Percentiles rank a stretch among this genome's conserved stretches.
Evolutionary conservation across 2,797 vertebrate genomes (phyloP).

Genomic region (Characodon lateralis): DNA sequence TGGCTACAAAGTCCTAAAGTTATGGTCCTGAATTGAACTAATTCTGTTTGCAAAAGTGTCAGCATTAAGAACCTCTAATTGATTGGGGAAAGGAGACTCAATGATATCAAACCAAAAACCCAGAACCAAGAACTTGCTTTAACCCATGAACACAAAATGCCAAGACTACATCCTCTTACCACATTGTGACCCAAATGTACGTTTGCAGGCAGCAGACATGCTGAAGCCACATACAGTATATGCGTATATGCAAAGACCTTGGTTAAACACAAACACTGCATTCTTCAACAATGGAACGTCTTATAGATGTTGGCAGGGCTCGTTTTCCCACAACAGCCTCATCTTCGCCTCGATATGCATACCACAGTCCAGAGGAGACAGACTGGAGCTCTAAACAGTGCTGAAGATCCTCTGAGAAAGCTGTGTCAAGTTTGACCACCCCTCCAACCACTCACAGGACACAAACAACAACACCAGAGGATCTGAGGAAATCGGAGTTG

Average conservation of each 20-base stretch:
- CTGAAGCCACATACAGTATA: conserved; percentile 6
- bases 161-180: conserved; percentile 5
- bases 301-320: conserved; percentile 36
- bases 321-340: conserved; percentile 47
- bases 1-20: conserved; percentile 19
- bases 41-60: conserved; percentile 20
- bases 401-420: conserved; percentile 45
- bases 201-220: conserved; percentile 18
- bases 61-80: conserved; percentile 35
- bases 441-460: conserved; percentile 37
- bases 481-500: conserved; percentile 34
- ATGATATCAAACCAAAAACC: conserved; percentile 25
- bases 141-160: conserved; percentile 12
- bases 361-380: conserved; percentile 55
- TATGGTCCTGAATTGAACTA: conserved; percentile 32
- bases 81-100: conserved; percentile 34
- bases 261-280: conserved; percentile 38
- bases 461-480: conserved; percentile 63
- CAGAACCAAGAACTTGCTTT: conserved; percentile 23
- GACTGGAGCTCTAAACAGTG: conserved; percentile 41
- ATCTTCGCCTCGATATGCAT: conserved; percentile 36
- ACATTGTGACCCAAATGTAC: conserved; percentile 22
- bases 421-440: conserved; percentile 19
- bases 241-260: not conserved
- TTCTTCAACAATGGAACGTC: conserved; percentile 38